These are phyloP conservation scores for Zaprionus vittiger DNA, from an alignment of 1,140 invertebrate genomes.

Conservation along the genomic window DNA sequence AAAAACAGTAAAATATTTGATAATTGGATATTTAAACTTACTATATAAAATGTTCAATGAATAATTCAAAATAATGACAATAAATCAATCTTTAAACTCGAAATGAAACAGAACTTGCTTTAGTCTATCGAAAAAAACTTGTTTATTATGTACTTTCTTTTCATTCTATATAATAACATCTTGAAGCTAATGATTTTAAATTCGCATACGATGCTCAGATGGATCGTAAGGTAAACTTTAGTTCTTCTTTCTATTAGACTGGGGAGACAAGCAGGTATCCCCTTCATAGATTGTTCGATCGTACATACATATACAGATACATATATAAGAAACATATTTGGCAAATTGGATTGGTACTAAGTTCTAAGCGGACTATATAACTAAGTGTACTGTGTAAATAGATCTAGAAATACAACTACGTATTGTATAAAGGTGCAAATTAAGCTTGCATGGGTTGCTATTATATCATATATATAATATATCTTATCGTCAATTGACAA, in stretches of 20 bases:
- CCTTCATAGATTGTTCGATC: constrained; percentile 3
- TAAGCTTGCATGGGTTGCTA: not conserved
- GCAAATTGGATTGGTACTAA: constrained; percentile 73
- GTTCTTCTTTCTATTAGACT: not conserved
- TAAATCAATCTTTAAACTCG: not conserved
- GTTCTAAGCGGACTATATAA: constrained; percentile 50
- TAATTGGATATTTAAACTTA: too few species aligned
- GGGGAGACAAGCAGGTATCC: constrained; percentile 21
- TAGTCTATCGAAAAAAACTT: constrained; percentile 32
- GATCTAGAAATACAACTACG: constrained; percentile 25
- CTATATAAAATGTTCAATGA: too few species aligned
- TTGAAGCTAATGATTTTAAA: constrained; percentile 60
- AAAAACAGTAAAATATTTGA: too few species aligned
- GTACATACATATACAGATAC: constrained; percentile 33
- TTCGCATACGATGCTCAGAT: constrained; percentile 45
- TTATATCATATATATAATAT: not conserved
- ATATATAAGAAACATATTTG: constrained; percentile 74
- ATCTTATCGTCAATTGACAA: not conserved
- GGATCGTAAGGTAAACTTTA: constrained; percentile 20
- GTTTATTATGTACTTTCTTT: constrained; percentile 59
- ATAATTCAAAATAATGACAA: too few species aligned
- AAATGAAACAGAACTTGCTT: not conserved
- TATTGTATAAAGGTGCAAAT: constrained; percentile 8
- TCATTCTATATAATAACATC: constrained; percentile 57
- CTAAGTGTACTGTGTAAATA: constrained; percentile 41